Conservation (phyloP, 2,888 invertebrate genomes). For the Timema cristinae region DNA sequence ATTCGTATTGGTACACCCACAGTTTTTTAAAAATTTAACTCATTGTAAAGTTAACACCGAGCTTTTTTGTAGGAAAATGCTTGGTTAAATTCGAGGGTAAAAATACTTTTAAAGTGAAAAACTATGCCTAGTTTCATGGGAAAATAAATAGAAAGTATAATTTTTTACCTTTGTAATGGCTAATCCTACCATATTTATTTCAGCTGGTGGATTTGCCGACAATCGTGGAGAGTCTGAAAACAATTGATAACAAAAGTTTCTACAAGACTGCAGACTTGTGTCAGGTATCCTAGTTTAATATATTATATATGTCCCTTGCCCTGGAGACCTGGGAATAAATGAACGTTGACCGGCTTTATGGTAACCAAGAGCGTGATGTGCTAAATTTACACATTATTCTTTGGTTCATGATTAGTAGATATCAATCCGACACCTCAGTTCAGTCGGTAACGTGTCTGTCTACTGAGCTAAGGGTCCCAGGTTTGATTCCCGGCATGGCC, state of each 20-base stretch:
- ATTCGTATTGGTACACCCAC: too few relatives aligned
- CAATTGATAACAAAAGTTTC: conserved; percentile 92
- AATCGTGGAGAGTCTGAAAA: conserved; percentile 89
- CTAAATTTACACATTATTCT: too few relatives aligned
- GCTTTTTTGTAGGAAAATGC: too few relatives aligned
- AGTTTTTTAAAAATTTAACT: neutral
- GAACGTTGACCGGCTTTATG: too few relatives aligned
- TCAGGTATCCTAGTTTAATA: conserved; percentile 54
- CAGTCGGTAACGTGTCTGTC: too few relatives aligned
- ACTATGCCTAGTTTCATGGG: neutral
- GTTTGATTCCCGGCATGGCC: too few relatives aligned
- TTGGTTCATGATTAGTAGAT: too few relatives aligned
- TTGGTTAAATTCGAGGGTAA: neutral
- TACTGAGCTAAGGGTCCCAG: too few relatives aligned
- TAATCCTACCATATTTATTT: conserved; percentile 25
- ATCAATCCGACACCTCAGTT: too few relatives aligned
- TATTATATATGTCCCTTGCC: too few relatives aligned
- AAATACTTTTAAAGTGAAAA: neutral
- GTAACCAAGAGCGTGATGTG: too few relatives aligned
- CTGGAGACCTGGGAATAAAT: too few relatives aligned
- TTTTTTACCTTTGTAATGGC: neutral
- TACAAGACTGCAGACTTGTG: conserved; percentile 97
- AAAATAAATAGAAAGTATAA: neutral
- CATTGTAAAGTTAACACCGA: neutral
- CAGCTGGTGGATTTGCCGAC: conserved; percentile 87